phyloP scores from a whole-genome alignment of 2,888 invertebrate genomes.

The Acleris holmiana region DNA sequence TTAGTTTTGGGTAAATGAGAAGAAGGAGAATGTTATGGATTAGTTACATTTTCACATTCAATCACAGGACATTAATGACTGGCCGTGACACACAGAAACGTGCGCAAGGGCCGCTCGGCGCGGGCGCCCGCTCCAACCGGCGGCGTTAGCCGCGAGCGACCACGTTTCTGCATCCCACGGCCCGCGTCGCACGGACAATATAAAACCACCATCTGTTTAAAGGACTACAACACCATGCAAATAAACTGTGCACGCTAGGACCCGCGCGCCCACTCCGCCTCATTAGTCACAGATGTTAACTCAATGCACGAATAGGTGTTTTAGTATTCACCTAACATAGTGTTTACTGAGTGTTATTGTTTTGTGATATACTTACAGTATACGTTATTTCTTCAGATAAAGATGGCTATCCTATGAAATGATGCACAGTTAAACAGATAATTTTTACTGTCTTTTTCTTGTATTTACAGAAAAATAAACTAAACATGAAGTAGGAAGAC shows the following conservation, averaged over 20 bases:
- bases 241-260: conserved; percentile 65
- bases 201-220: conserved; percentile 73
- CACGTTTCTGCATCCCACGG: conserved; percentile 64
- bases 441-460: conserved; percentile 87
- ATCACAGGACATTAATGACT: conserved; percentile 54
- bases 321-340: conserved; percentile 80
- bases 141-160: conserved; percentile 10
- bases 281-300: conserved; percentile 68
- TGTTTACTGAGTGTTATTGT: conserved; percentile 83
- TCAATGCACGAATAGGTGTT: conserved; percentile 63
- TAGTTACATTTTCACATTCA: conserved; percentile 77
- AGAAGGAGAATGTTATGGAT: conserved; percentile 85
- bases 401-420: conserved; percentile 89
- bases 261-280: conserved; percentile 54
- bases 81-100: conserved; percentile 63
- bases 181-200: conserved; percentile 56
- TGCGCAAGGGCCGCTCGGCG: conserved; percentile 24
- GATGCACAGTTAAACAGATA: conserved; percentile 91
- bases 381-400: conserved; percentile 84
- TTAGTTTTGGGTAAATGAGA: conserved; percentile 82
- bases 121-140: not conserved
- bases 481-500: conserved; percentile 62
- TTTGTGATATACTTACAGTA: conserved; percentile 85
- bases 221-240: conserved; percentile 78
- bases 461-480: conserved; percentile 80